Conservation (phyloP, 2,113 vertebrate species). For the Odocoileus virginianus region DNA sequence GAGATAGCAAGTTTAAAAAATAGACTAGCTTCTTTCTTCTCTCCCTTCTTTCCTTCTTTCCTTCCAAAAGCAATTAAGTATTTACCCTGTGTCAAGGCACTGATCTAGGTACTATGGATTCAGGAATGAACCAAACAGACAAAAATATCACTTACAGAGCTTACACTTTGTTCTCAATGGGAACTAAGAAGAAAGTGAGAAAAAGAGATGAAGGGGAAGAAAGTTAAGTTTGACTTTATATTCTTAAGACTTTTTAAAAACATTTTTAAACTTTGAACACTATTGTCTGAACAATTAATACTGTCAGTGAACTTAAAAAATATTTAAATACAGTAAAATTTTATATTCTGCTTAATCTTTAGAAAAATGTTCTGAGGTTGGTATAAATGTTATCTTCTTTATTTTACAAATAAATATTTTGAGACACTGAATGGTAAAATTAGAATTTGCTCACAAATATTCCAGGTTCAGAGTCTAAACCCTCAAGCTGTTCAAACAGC, state of each 20-base stretch:
- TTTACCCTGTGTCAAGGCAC: neutral
- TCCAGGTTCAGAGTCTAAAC: neutral
- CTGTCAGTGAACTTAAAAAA: neutral
- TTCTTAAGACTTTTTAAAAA: neutral
- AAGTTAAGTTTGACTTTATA: neutral
- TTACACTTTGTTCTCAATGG: neutral
- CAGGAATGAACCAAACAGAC: neutral
- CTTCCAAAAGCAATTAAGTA: neutral
- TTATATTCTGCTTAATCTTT: neutral
- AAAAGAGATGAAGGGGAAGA: neutral
- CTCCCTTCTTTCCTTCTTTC: neutral
- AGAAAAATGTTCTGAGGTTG: neutral
- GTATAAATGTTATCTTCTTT: neutral
- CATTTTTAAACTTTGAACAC: neutral
- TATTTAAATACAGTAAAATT: neutral
- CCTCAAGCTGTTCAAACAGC: neutral
- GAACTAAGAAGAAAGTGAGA: neutral
- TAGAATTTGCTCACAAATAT: neutral
- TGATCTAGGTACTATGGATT: neutral
- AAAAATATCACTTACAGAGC: neutral
- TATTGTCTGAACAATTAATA: neutral
- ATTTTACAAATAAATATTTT: neutral
- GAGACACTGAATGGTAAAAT: neutral
- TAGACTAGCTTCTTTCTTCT: neutral
- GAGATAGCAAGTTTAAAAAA: neutral